Base-by-base conservation (phyloP, 2,797 vertebrate genomes). In the Jordanella pulchra region DNA sequence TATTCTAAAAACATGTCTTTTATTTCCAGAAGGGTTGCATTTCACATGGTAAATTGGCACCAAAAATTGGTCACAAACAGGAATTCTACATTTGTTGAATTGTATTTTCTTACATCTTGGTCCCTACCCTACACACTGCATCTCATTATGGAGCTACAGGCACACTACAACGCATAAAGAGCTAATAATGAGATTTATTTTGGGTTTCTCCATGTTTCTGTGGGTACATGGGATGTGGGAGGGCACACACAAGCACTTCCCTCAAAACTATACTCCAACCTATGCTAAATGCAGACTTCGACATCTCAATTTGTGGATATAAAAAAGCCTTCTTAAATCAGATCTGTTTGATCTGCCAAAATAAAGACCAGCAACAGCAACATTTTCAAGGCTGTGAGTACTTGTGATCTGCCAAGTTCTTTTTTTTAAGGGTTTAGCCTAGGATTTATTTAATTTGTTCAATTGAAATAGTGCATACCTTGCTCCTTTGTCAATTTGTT, bases 11-110 rank as follows among this genome's bases (percentile, higher is more conserved):
- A 63, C 14, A 28, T n/a, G 54, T 73, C 56, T 69, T 56, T 69
- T 60, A 74, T 81, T 71, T 50, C 76, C 77, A 67, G 66, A 73
- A 79, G 48, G 18, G 50, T 66, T 48, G 45, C 45, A 18, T 80
- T 83, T 82, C 79, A 39, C 72, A 66, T 65, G 76, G 83, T 84
- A 79, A 68, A 87, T 84, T 85, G 82, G 86, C 85, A 90, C 88
- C 87, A 80, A 87, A 86, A 83, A 84, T 65, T 65, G 73, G 78
- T 89, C 77, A 87, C 88, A 79, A 84, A 84, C 76, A 75, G 81
- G 50, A 84, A 89, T 69, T 78, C 83, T 32, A 69, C 42, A 78
- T 55, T 51, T 58, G 25, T 86, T 70, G 55, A 73, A 45, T 79
- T 65, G 14, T 50, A 11, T 27, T 77, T 78, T 54, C n/a, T 85